These are phyloP conservation scores for Bubalus kerabau DNA, from an alignment of 2,113 vertebrate species.

Conservation along the genomic window DNA sequence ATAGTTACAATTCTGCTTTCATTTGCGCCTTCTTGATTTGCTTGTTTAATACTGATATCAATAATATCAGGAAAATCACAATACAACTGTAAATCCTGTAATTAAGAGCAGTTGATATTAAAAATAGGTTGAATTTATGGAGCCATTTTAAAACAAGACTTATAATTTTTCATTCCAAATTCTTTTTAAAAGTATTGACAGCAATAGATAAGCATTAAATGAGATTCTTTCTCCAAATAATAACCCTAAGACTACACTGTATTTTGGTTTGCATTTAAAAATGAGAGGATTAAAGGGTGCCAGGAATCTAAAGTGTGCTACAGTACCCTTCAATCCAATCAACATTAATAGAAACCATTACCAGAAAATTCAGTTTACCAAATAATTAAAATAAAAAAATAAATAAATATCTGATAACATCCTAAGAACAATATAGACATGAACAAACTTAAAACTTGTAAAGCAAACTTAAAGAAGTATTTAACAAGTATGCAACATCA, in stretches of 20 bases:
- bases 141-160: constrained; percentile 25
- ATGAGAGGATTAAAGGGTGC: neutral
- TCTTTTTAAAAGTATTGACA: neutral
- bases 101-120: constrained; percentile 46
- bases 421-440: neutral
- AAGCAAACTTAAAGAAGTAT: constrained; percentile 7
- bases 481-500: constrained; percentile 9
- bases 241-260: neutral
- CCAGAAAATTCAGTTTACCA: neutral
- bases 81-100: constrained; percentile 91
- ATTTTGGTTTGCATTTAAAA: constrained; percentile 31
- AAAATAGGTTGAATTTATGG: neutral
- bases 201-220: neutral
- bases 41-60: constrained; percentile 96
- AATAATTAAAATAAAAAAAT: neutral
- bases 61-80: constrained; percentile 98
- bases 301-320: neutral
- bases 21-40: constrained; percentile 89
- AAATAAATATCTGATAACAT: neutral
- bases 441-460: constrained; percentile 32
- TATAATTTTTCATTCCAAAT: constrained; percentile 3
- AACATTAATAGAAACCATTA: neutral
- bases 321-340: neutral
- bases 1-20: constrained; percentile 96
- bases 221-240: neutral